phyloP scores from a whole-genome alignment of 2,113 vertebrate species.

The Dolichallabes microphthalmus region DNA sequence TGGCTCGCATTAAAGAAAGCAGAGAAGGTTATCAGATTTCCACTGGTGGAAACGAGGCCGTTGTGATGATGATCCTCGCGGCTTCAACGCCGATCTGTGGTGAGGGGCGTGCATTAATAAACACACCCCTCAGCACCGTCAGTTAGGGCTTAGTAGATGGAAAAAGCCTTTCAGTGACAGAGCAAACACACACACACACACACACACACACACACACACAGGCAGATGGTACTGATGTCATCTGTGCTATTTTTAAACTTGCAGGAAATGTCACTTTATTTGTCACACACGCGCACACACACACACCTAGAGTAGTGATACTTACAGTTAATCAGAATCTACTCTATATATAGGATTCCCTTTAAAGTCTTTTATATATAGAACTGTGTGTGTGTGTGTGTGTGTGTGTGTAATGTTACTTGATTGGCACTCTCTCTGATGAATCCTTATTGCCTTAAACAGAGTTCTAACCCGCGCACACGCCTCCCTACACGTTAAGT shows the following conservation, averaged over 20 bases:
- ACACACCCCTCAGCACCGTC: background rate
- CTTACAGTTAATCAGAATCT: background rate
- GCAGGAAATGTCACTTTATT: conserved; percentile 47
- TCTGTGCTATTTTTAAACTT: conserved; percentile 48
- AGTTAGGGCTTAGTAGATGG: conserved; percentile 20
- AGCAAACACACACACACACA: background rate
- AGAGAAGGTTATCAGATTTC: background rate
- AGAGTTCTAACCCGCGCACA: no score
- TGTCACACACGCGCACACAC: background rate
- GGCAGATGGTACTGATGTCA: conserved; percentile 37
- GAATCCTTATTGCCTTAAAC: no score
- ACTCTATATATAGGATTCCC: background rate
- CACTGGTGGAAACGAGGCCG: background rate
- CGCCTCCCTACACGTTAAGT: no score
- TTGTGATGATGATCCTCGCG: background rate
- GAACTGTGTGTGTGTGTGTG: background rate
- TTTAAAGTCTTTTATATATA: background rate
- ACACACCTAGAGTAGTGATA: background rate
- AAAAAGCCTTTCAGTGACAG: conserved; percentile 24
- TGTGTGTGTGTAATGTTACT: no score
- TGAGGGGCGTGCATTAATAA: background rate
- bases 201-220: conserved; percentile 13
- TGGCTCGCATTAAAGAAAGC: background rate
- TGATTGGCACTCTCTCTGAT: no score
- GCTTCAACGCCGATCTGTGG: background rate